Base-by-base conservation (phyloP, 2,888 invertebrate species). In the Deilephila elpenor region DNA sequence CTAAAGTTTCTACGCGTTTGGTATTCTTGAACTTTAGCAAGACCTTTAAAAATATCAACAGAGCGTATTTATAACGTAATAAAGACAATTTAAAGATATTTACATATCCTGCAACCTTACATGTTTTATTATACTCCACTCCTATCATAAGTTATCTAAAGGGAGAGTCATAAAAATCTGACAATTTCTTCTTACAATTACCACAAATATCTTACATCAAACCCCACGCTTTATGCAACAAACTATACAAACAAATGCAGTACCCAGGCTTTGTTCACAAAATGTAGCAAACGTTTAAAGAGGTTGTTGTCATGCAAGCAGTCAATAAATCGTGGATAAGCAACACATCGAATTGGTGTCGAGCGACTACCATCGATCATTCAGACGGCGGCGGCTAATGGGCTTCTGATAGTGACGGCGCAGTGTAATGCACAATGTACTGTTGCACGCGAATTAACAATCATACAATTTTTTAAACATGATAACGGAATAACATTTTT, bases 311-410 rank as follows among this genome's bases (percentile, higher is more conserved):
- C 56, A 56, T 56, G 56, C 56, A 56, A 56, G 29, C 32, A 34
- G 64, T 64, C 37, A n/a, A 37, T 64, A 37, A 51, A 67, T 67
- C 25, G 44, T 67, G 44, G 51, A 51, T 51, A 44, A 20, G 20
- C 20, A n/a, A 67, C 44, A 51, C 67, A 20, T 67, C 62, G 61
- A 74, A 74, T 72, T 72, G 70, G 70, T 71, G 74, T 44, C 61
- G 56, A 56, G 56, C 56, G 56, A 17, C 19, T 62, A 37, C 37
- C 61, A 71, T 71, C 70, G 72, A 70, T 74, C 74, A 74, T 70
- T 56, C 56, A 19, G 56, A 56, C 19, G 59, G 44, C 32, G 20
- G 62, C 71, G 56, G 67, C 72, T 74, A 74, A 74, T 74, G 51
- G 74, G 72, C n/a, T 72, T 74, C 67, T 44, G 25, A 25, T 67